Percentiles rank a stretch among this genome's conserved stretches.
Conservation (phyloP, 2,888 invertebrate genomes). For the Craniophora ligustri region DNA sequence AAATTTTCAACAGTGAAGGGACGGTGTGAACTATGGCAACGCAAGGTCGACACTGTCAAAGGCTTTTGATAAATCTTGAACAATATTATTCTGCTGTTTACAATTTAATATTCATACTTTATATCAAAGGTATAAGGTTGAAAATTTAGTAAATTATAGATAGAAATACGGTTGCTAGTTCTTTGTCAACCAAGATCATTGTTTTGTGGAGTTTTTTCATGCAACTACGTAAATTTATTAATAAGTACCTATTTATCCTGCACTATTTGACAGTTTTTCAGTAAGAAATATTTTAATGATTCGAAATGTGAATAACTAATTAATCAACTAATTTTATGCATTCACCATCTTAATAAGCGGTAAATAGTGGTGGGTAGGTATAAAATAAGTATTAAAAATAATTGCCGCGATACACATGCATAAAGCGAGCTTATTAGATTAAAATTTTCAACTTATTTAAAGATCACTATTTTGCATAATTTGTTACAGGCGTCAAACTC, state of each 20-base stretch:
- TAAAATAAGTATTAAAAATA: no score
- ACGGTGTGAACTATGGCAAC: constrained; percentile 83
- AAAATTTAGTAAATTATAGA: constrained; percentile 6
- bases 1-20: constrained; percentile 86
- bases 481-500: constrained; percentile 17
- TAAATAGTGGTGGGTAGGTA: no score
- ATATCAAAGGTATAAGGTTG: constrained; percentile 21
- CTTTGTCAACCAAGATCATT: constrained; percentile 55
- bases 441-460: constrained; percentile 24
- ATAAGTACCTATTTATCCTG: no score
- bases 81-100: constrained; percentile 42
- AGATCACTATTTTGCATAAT: constrained; percentile 35
- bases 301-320: no score
- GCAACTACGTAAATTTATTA: constrained; percentile 30
- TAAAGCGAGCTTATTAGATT: no score
- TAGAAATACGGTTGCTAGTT: constrained; percentile 26
- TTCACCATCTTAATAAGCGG: no score
- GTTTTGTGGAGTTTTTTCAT: constrained; percentile 41
- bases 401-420: no score
- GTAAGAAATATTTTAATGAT: not conserved
- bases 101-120: constrained; percentile 8
- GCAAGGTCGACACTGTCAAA: constrained; percentile 84
- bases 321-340: no score
- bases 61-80: constrained; percentile 71
- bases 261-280: constrained; percentile 5